Evolutionary conservation across 2,888 invertebrate genomes (phyloP).

Genomic region (Zygothrica quintamaculata): DNA sequence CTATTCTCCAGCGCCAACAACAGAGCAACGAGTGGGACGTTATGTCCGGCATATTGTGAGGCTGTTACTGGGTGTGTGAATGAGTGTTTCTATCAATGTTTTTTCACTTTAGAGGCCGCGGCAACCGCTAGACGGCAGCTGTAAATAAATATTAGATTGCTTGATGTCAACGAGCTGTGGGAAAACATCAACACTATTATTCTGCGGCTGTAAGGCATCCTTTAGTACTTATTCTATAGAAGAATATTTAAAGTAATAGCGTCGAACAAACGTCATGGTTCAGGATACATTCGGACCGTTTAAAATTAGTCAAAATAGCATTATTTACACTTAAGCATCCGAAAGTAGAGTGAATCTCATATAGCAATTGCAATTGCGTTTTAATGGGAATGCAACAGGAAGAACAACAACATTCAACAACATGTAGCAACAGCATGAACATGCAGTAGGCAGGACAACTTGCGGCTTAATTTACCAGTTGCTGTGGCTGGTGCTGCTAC

Average conservation of each 20-base stretch:
- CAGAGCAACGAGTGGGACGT: constrained; percentile 10
- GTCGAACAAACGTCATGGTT: background rate
- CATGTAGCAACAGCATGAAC: constrained; percentile 4
- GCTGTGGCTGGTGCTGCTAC: constrained; percentile 10
- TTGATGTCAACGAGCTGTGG: constrained; percentile 42
- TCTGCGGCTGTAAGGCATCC: constrained; percentile 1
- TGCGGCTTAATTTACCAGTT: constrained; percentile 17
- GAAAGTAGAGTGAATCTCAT: constrained; percentile 49
- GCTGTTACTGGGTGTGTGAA: background rate
- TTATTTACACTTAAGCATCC: constrained; percentile 35
- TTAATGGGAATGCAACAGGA: constrained; percentile 40
- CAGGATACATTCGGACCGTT: too few relatives aligned
- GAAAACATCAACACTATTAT: constrained; percentile 14
- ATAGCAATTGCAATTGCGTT: constrained; percentile 44
- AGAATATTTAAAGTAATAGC: constrained; percentile 21
- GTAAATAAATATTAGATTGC: constrained; percentile 60
- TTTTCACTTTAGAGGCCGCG: background rate
- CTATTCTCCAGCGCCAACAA: constrained; percentile 5
- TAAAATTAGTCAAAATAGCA: background rate
- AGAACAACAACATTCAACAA: constrained; percentile 6
- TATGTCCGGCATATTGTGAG: constrained; percentile 21
- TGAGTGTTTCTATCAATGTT: constrained; percentile 1
- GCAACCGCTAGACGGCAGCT: constrained; percentile 5
- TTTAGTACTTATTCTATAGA: background rate
- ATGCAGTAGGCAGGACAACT: constrained; percentile 3